Conservation (phyloP, 2,797 vertebrate species). For the Bradypus variegatus region DNA sequence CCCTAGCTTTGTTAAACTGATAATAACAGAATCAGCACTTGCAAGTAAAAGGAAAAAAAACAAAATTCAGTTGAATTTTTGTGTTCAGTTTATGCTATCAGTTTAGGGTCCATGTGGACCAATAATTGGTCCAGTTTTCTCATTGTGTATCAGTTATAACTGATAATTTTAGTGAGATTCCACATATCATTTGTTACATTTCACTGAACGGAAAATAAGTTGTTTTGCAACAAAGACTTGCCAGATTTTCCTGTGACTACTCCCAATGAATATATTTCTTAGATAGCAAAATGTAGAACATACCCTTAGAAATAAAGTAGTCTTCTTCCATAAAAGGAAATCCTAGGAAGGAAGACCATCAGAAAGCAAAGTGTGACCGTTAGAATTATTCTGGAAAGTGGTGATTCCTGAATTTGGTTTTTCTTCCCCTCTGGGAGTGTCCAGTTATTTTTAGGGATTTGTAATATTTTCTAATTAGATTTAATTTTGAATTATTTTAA, state of each 20-base stretch:
- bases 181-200: neutral
- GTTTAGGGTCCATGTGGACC: neutral
- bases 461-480: conserved; percentile 43
- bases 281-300: neutral
- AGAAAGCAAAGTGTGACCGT: neutral
- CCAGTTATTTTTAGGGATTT: conserved; percentile 30
- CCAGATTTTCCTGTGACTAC: neutral
- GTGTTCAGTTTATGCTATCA: neutral
- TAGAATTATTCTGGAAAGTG: neutral
- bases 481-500: conserved; percentile 18
- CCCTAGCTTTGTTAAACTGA: neutral
- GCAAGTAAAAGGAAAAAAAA: neutral
- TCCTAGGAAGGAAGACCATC: conserved; percentile 3
- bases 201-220: neutral
- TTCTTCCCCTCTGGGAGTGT: neutral
- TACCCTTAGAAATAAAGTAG: conserved; percentile 41
- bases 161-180: neutral
- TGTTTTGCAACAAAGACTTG: conserved; percentile 22
- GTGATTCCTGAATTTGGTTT: neutral
- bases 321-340: neutral
- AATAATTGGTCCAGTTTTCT: neutral
- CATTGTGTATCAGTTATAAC: neutral
- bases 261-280: neutral
- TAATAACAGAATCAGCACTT: neutral
- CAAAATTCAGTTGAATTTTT: conserved; percentile 32